A percentile compares a stretch with the other conserved stretches of the same genome.
phyloP scores from a whole-genome alignment of 2,888 invertebrate species.

The Lochmaea capreae region DNA sequence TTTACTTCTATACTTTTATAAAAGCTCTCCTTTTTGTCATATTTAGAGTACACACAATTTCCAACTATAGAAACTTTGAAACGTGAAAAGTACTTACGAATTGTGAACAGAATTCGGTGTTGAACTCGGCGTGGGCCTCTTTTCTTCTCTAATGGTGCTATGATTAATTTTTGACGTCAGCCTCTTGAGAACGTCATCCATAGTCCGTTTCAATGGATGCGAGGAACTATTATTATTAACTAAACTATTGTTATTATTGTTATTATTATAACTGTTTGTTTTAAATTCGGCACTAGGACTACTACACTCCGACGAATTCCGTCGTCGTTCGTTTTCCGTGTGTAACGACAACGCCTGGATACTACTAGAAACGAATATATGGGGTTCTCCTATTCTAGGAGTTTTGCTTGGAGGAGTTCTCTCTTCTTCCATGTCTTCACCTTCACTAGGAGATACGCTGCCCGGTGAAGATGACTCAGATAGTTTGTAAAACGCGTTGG shows the following conservation, averaged over 20 bases:
- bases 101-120: conserved; percentile 69
- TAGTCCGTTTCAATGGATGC: conserved; percentile 79
- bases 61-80: too few relatives aligned
- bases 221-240: conserved; percentile 72
- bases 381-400: conserved; percentile 59
- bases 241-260: conserved; percentile 73
- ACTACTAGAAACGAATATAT: conserved; percentile 58
- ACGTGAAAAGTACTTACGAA: conserved; percentile 64
- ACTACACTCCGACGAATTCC: conserved; percentile 78
- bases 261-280: conserved; percentile 69
- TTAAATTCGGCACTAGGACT: conserved; percentile 77
- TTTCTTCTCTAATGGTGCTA: conserved; percentile 79
- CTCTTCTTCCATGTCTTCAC: conserved; percentile 64
- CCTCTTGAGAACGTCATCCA: conserved; percentile 92
- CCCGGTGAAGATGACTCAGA: conserved; percentile 63
- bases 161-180: conserved; percentile 87
- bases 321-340: conserved; percentile 66
- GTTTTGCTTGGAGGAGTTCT: conserved; percentile 65
- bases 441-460: conserved; percentile 65
- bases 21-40: too few relatives aligned
- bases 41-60: too few relatives aligned
- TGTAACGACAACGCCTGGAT: conserved; percentile 67
- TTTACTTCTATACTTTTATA: too few relatives aligned
- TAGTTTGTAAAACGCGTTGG: conserved; percentile 61
- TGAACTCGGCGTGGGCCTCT: conserved; percentile 77